Conservation (phyloP, 2,888 invertebrate species). For the Dynastes grantii region DNA sequence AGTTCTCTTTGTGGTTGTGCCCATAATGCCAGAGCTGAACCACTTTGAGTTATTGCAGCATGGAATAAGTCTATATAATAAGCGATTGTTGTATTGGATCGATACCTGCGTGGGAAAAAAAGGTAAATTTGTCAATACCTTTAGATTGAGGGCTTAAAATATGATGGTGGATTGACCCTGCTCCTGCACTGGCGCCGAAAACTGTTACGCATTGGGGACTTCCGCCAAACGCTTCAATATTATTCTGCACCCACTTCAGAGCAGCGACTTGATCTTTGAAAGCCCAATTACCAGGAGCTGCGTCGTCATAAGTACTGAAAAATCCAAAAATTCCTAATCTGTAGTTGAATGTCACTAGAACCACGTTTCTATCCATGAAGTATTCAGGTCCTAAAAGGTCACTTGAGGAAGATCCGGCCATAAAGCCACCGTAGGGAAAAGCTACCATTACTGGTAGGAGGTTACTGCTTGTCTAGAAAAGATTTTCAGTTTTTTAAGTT, state of each 20-base stretch:
- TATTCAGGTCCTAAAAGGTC: constrained; percentile 71
- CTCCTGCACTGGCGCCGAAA: constrained; percentile 68
- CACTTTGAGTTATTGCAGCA: constrained; percentile 71
- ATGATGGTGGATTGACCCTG: constrained; percentile 71
- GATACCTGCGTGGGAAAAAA: too few relatives aligned
- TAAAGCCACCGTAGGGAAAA: constrained; percentile 73
- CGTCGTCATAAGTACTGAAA: constrained; percentile 70
- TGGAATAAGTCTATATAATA: constrained; percentile 68
- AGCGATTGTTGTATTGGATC: background rate
- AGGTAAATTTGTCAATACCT: constrained; percentile 57
- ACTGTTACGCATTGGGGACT: constrained; percentile 69
- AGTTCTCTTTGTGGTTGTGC: constrained; percentile 63
- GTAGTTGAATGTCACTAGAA: constrained; percentile 72
- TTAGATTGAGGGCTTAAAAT: constrained; percentile 69
- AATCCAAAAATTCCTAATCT: constrained; percentile 68
- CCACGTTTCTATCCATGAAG: constrained; percentile 71
- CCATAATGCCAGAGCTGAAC: constrained; percentile 69
- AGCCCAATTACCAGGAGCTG: constrained; percentile 71
- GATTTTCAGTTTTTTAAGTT: background rate
- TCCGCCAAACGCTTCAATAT: constrained; percentile 71
- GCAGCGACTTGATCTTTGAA: constrained; percentile 72
- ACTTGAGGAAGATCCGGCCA: constrained; percentile 70
- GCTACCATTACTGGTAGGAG: constrained; percentile 72
- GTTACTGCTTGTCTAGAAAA: background rate
- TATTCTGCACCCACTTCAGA: constrained; percentile 70